Base-by-base conservation (phyloP, 2,113 vertebrate genomes). In the Hipposideros armiger region DNA sequence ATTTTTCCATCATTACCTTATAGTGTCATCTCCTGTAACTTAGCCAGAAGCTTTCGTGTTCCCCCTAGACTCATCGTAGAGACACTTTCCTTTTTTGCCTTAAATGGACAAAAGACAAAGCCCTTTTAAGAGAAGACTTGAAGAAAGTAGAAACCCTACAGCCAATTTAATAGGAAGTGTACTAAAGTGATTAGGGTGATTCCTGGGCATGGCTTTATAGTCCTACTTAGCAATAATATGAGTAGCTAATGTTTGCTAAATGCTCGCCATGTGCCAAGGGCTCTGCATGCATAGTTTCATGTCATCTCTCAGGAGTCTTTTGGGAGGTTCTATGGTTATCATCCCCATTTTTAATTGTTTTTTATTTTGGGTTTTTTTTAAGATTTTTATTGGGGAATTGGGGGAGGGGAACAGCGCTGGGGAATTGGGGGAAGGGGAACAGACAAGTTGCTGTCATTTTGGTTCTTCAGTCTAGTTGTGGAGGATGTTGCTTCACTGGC, bases 141-240 rank as follows among this genome's bases (percentile, higher is more conserved):
- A 85, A 87, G 26, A 88, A 94, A 94, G 82, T 78, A 80, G 78
- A 95, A 91, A 69, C 40, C 17, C 32, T 45, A 28, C 60, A 72
- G 78, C 45, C n/a, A 82, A 5, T 47, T 66, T 94, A 90, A 54
- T 40, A 85, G 85, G 40, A 87, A 70, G 52, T 70, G 14, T 45
- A 70, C 17, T 56, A n/a, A 28, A n/a, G 32, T 20, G 16, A 50
- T 85, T 56, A 32, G 47, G 36, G 28, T 67, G 11, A 26, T 42
- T n/a, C 77, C 3, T 69, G 36, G 64, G 30, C 45, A 58, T 1
- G 22, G 2, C 36, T n/a, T 42, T 45, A 10, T 64, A 20, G 73
- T 78, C 42, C 47, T 47, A 7, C 56, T 30, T 70, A 54, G 42
- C 52, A 67, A 30, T 67, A 52, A 5, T 7, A 10, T 19, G 24